Evolutionary conservation across 2,888 invertebrate genomes (phyloP), one percentile per base, ranked within the genome.

Genomic region (Orthosia cruda): DNA sequence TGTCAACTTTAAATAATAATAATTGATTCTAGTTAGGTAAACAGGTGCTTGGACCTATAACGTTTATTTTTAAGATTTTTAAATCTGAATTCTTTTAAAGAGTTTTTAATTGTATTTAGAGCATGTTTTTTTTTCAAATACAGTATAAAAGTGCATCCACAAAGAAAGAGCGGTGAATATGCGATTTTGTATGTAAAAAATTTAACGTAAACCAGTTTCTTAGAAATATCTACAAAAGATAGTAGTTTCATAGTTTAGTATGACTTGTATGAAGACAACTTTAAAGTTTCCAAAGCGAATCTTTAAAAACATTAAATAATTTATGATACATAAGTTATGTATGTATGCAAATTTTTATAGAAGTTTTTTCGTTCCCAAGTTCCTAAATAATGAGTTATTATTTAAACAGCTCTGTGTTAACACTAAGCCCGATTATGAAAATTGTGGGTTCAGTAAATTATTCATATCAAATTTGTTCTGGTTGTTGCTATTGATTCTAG

Each of bases 171-270:
- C 68, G 78, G 73, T 55, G 26, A 20, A 58, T 32, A 55, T 68
- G 71, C 71, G 70, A 78, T 66, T 67, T 86, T 54, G 59, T 68
- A 72, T 86, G 75, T 86, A 79, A 71, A 85, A 75, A 82, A 62
- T 16, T 61, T 55, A 62, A 64, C 20, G 69, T 74, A 61, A 67
- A 63, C n/a, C 32, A 49, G 32, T 72, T 80, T 67, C 68, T 54
- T 86, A 83, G 74, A 71, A 83, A 65, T 69, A 58, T 18, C 59
- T 68, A 40, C 32, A 2, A 26, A 52, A 64, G 26, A 59, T 64
- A 72, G 85, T 40, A 40, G 40, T 9, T 40, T 81, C 69, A 70
- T 85, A 70, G 65, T 57, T 40, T 54, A 69, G 50, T 71, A 64
- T 52, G 68, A 70, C 65, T 63, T 83, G 40, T 61, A 62, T 54